Conservation (phyloP, 2,888 invertebrate species). For the Lapara coniferarum region DNA sequence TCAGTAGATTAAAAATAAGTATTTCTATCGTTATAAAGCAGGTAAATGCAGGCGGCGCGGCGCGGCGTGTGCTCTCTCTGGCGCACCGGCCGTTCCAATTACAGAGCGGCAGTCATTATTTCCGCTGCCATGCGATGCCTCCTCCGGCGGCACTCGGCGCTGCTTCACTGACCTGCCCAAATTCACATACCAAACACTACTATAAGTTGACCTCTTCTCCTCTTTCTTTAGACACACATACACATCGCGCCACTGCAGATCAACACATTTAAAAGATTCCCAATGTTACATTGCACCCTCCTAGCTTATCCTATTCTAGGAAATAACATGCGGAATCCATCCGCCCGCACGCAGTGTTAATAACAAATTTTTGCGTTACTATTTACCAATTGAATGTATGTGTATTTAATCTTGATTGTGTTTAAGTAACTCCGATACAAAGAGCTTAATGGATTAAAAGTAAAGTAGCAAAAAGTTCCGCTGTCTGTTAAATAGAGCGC, state of each 20-base stretch:
- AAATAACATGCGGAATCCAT: background rate
- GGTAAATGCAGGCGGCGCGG: conserved; percentile 39
- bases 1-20: background rate
- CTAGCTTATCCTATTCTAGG: background rate
- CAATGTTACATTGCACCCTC: background rate
- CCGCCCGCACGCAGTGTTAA: background rate
- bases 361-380: background rate
- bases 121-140: conserved; percentile 72
- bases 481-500: conserved; percentile 20
- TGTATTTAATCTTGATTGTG: too few relatives aligned
- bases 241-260: background rate
- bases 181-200: conserved; percentile 57
- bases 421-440: conserved; percentile 15
- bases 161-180: conserved; percentile 71
- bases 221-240: conserved; percentile 26
- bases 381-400: conserved; percentile 22
- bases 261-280: background rate
- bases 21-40: background rate
- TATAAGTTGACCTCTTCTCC: conserved; percentile 46
- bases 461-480: conserved; percentile 17
- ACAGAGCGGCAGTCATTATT: conserved; percentile 80
- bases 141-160: conserved; percentile 55
- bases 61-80: conserved; percentile 33
- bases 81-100: conserved; percentile 73
- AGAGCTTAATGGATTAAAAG: conserved; percentile 29